Percentiles rank a stretch among this genome's conserved stretches.
Evolutionary conservation across 1,140 invertebrate genomes (phyloP).

Genomic region (Aphaenogaster floridana): DNA sequence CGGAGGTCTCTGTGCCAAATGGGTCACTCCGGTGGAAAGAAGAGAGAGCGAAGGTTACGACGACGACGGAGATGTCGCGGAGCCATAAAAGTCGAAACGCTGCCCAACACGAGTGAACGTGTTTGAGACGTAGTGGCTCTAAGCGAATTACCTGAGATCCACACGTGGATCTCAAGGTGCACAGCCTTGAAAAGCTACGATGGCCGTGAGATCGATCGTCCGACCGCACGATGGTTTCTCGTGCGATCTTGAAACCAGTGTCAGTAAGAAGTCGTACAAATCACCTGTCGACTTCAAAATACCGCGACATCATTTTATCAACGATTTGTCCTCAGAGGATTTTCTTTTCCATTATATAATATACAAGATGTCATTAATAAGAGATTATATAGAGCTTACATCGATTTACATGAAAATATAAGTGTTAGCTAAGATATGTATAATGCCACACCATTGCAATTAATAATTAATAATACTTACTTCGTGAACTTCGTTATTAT

Average conservation of each 20-base stretch:
- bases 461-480: not conserved
- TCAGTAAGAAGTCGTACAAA: constrained; percentile 22
- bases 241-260: constrained; percentile 32
- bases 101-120: constrained; percentile 29
- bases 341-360: not conserved
- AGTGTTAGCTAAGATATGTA: not conserved
- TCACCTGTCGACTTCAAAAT: constrained; percentile 33
- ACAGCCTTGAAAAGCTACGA: constrained; percentile 73
- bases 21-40: constrained; percentile 72
- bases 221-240: constrained; percentile 42
- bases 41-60: constrained; percentile 44
- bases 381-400: not conserved
- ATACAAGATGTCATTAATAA: not conserved
- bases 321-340: not conserved
- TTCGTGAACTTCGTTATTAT: constrained; percentile 7
- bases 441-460: not conserved
- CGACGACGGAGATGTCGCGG: constrained; percentile 55
- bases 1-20: constrained; percentile 76
- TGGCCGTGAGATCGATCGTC: constrained; percentile 70
- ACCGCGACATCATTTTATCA: constrained; percentile 14
- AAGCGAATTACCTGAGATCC: constrained; percentile 75
- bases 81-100: constrained; percentile 69
- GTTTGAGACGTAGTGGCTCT: constrained; percentile 57
- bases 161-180: constrained; percentile 64
- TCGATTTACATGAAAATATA: not conserved